Percentiles rank a stretch among this genome's conserved stretches.
Evolutionary conservation across 2,797 vertebrate genomes (phyloP).

Genomic region (Micropoecilia bifurca): DNA sequence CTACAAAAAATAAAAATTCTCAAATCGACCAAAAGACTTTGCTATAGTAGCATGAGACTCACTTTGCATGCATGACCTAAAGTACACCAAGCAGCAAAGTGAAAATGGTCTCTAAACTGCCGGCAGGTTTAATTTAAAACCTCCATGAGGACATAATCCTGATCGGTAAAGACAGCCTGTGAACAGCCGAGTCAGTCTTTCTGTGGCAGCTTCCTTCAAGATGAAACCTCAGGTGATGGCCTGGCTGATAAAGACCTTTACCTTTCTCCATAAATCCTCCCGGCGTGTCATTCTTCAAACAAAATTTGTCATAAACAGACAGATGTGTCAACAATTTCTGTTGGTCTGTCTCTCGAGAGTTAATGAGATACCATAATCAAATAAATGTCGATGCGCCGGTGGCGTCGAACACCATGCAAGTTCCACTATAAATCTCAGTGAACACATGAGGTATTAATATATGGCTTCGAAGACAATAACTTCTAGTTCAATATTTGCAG

Average conservation of each 20-base stretch:
- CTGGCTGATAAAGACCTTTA: slow-evolving; percentile 14
- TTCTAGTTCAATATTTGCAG: not conserved
- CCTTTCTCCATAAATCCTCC: slow-evolving; percentile 14
- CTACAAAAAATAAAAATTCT: not conserved
- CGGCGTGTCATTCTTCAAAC: not conserved
- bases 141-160: slow-evolving; percentile 35
- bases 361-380: slow-evolving; percentile 3
- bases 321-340: not conserved
- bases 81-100: slow-evolving; percentile 11
- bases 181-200: slow-evolving; percentile 40
- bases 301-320: slow-evolving; percentile 5
- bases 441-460: not conserved
- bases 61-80: slow-evolving; percentile 1
- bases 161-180: slow-evolving; percentile 7
- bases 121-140: slow-evolving; percentile 42
- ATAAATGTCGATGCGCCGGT: slow-evolving; percentile 10
- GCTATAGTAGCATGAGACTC: not conserved
- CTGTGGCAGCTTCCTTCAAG: slow-evolving; percentile 18
- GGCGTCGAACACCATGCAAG: slow-evolving; percentile 1
- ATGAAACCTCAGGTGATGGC: slow-evolving; percentile 33
- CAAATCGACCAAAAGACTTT: not conserved
- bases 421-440: not conserved
- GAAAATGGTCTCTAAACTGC: slow-evolving; percentile 30
- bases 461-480: not conserved
- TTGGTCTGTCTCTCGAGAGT: not conserved